These are phyloP conservation scores for Hartigia nigra DNA, from an alignment of 2,888 invertebrate species.

Conservation along the genomic window DNA sequence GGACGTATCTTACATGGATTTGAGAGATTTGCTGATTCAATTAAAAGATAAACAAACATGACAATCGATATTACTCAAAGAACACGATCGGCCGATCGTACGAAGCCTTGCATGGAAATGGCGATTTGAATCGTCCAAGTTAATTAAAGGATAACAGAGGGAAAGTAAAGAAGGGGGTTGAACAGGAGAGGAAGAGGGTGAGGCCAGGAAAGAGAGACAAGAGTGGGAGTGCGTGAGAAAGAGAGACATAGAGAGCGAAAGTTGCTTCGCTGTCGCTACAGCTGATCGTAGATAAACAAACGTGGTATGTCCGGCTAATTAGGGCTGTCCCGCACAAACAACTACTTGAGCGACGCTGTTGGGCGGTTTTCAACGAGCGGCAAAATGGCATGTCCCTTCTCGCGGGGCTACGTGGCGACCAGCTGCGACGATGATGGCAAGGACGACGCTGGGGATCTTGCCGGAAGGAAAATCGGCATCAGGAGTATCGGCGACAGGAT, in stretches of 20 bases:
- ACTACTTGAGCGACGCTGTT: background rate
- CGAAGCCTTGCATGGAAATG: background rate
- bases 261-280: slow-evolving; percentile 17
- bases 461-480: slow-evolving; percentile 17
- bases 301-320: slow-evolving; percentile 30
- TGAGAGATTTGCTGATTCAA: background rate
- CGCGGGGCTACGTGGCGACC: slow-evolving; percentile 38
- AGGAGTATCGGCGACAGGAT: slow-evolving; percentile 35
- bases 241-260: slow-evolving; percentile 11
- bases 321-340: slow-evolving; percentile 9
- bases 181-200: slow-evolving; percentile 4
- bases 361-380: slow-evolving; percentile 3
- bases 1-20: background rate
- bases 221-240: background rate
- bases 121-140: background rate
- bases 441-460: slow-evolving; percentile 18
- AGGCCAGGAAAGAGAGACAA: background rate
- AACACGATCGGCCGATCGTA: background rate
- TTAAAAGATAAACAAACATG: background rate
- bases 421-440: slow-evolving; percentile 37
- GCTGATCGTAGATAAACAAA: slow-evolving; percentile 41
- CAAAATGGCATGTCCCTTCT: slow-evolving; percentile 63
- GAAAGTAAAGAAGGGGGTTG: slow-evolving; percentile 5
- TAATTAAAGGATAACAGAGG: background rate
- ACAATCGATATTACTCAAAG: background rate